Evolutionary conservation across 1,140 invertebrate genomes (phyloP), one percentile per base, ranked within the genome.

Genomic region (Heliconius hewitsoni): DNA sequence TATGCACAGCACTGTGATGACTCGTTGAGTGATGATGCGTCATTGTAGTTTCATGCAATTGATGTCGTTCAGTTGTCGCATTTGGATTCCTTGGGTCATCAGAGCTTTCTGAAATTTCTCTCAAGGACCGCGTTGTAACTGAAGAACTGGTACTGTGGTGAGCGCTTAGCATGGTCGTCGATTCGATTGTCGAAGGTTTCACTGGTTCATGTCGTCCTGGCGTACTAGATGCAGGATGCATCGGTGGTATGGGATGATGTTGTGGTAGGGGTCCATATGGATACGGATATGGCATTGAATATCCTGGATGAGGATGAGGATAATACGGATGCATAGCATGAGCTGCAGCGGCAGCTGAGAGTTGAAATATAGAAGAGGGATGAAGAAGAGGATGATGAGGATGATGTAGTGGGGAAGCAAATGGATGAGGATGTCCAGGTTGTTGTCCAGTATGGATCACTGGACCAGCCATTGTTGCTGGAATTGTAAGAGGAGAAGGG

Each of bases 211-310:
- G 95, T 84, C 93, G 90, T 83, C 90, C 91, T 74, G 93, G 87
- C 46, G 92, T 94, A 81, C 95, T 96, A 18, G 95, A 93, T 66
- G 95, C 95, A 8, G 96, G 93, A 85, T 83, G 96, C 79, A 97
- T 96, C 2, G 96, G 96, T 34, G 97, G 97, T 82, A 97, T 96
- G 1, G 97, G 96, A 84, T 97, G 96, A 8, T 96, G 96, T 85
- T 96, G 97, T 27, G 96, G 96, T 74, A 97, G 95, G 2, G 97
- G 96, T 6, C 96, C 96, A 84, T 97, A 97, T 0, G 97, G 95
- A 93, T 97, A 97, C n/a, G 95, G 95, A 88, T 96, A 96, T 9
- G 96, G 96, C 86, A 96, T 95, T 39, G 96, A 95, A 82, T 96
- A 96, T 9, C 96, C 96, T 3, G 96, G 95, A 93, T 97, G 97